Evolutionary conservation across 1,140 invertebrate genomes (phyloP).

Genomic region (Kradibia gibbosae): DNA sequence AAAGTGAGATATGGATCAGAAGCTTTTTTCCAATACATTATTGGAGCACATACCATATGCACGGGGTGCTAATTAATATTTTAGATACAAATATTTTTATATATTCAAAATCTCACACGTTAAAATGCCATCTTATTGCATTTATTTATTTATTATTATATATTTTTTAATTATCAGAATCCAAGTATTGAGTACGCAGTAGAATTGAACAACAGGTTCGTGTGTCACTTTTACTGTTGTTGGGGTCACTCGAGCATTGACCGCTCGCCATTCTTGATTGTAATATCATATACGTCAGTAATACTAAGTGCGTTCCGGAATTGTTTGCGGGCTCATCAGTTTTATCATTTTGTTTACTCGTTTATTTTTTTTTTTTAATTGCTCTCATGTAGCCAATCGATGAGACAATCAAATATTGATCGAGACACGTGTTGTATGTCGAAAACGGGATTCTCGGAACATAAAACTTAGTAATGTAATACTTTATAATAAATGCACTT

Average conservation of each 20-base stretch:
- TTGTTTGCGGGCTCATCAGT: constrained; percentile 45
- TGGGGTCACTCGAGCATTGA: constrained; percentile 68
- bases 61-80: too few species aligned
- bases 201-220: constrained; percentile 43
- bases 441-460: constrained; percentile 48
- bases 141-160: too few species aligned
- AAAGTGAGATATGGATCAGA: too few species aligned
- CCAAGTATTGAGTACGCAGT: constrained; percentile 27
- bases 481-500: constrained; percentile 14
- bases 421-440: constrained; percentile 28
- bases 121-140: too few species aligned
- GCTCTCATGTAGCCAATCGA: constrained; percentile 28
- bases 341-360: constrained; percentile 42
- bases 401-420: constrained; percentile 47
- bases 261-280: constrained; percentile 58
- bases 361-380: constrained; percentile 42
- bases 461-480: constrained; percentile 14
- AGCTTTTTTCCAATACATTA: too few species aligned
- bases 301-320: constrained; percentile 40
- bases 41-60: too few species aligned
- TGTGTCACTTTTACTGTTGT: constrained; percentile 69
- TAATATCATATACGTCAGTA: constrained; percentile 45
- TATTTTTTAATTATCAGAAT: constrained; percentile 3
- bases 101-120: too few species aligned
- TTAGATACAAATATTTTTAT: too few species aligned